Conservation (phyloP, 1,140 invertebrate species). For the Agrypnia vestita region DNA sequence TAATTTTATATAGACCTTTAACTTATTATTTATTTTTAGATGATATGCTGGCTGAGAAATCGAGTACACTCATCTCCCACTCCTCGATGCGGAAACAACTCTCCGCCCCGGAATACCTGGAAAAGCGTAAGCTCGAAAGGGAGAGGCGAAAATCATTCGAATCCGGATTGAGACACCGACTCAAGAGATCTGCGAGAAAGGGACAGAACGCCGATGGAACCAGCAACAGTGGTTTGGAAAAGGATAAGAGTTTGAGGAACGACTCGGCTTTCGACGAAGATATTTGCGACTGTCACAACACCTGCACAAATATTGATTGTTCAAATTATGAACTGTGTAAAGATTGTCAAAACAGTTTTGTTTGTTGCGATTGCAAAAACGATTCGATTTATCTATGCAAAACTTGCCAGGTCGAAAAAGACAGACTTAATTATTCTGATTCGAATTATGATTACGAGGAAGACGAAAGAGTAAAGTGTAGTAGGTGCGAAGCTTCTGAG, state of each 20-base stretch:
- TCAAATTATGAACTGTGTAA: constrained; percentile 39
- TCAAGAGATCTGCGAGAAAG: constrained; percentile 67
- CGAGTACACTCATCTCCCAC: constrained; percentile 71
- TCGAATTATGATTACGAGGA: constrained; percentile 46
- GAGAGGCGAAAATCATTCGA: constrained; percentile 81
- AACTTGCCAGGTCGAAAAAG: constrained; percentile 17
- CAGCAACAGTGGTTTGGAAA: background rate
- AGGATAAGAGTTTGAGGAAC: constrained; percentile 21
- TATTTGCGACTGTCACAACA: constrained; percentile 32
- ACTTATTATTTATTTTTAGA: constrained; percentile 66
- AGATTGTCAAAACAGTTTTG: constrained; percentile 29
- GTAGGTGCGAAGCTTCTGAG: constrained; percentile 27
- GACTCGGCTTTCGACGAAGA: constrained; percentile 39
- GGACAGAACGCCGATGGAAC: constrained; percentile 33
- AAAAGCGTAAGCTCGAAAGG: constrained; percentile 82
- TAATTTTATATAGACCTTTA: too few relatives aligned
- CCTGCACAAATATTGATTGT: constrained; percentile 31
- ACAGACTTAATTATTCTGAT: constrained; percentile 32
- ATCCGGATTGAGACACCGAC: constrained; percentile 74
- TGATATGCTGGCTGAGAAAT: constrained; percentile 71
- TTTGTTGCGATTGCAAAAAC: constrained; percentile 35
- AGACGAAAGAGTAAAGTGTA: constrained; percentile 22
- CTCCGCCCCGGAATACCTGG: constrained; percentile 92
- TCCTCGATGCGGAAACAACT: constrained; percentile 81
- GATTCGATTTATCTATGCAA: constrained; percentile 35